Percentiles rank a stretch among this genome's conserved stretches.
Evolutionary conservation across 2,113 vertebrate genomes (phyloP).

Genomic region (Capreolus pygargus): DNA sequence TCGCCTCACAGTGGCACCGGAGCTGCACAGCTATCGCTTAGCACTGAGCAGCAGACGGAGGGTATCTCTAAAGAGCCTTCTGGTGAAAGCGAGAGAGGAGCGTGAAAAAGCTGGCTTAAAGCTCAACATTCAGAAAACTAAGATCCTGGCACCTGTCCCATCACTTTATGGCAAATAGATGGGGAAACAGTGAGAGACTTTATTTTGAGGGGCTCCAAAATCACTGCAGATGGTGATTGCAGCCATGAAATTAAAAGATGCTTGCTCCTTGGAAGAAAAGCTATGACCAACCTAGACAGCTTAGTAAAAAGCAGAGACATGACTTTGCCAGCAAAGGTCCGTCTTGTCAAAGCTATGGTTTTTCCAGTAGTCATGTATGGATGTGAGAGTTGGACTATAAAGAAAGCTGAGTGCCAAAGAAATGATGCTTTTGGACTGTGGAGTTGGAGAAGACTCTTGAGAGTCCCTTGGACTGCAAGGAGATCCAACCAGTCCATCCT

Average conservation of each 20-base stretch:
- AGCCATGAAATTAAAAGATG: background rate
- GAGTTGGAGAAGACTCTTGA: background rate
- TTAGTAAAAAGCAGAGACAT: background rate
- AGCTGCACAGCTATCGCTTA: background rate
- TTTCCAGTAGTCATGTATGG: background rate
- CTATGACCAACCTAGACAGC: background rate
- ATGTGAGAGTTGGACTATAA: background rate
- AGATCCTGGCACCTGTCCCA: background rate
- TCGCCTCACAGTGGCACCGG: background rate
- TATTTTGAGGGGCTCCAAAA: background rate
- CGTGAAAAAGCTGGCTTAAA: background rate
- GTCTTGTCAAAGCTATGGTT: background rate
- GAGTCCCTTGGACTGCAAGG: background rate
- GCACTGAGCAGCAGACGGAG: background rate
- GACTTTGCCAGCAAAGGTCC: background rate
- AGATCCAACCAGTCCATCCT: background rate
- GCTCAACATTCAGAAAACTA: background rate
- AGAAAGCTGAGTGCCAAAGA: background rate
- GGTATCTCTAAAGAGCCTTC: background rate
- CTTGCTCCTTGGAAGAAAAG: background rate
- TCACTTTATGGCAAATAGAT: background rate
- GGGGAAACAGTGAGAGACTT: background rate
- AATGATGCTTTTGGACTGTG: background rate
- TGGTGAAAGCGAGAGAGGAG: background rate
- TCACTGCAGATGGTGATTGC: background rate